Evolutionary conservation across 1,140 invertebrate genomes (phyloP), one percentile per base, ranked within the genome.

Genomic region (Zaprionus ghesquierei): DNA sequence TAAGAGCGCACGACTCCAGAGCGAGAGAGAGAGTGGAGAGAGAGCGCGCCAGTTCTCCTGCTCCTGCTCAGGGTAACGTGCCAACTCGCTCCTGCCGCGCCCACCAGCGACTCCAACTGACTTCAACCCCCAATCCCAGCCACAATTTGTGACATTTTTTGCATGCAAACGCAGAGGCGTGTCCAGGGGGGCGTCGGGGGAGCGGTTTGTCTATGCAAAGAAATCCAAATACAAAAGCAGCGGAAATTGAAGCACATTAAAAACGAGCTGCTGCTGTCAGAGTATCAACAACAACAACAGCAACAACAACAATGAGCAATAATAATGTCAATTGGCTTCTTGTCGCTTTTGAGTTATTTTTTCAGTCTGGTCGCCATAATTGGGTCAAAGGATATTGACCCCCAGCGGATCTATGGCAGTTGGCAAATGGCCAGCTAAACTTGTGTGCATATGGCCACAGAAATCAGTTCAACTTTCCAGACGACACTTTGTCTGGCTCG

Each of bases 331-430:
- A 79, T 79, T 80, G 75, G 65, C 78, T 71, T 58, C 63, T 69
- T 50, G 20, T 65, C 25, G 58, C 72, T 76, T 72, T 73, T 79
- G 74, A 72, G 72, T 84, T n/a, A n/a, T 29, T 29, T 25, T 77
- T 60, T 61, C 71, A 79, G 74, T 77, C 76, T 60, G 18, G 18
- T 68, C 50, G 38, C 46, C 79, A 90, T 86, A 90, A 90, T 90
- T 90, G 87, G 87, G 87, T 90, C 87, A 90, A 90, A 90, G 87
- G 87, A 90, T 90, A 89, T 90, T 90, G 87, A 90, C 87, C 87
- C 70, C 58, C 27, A 50, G 58, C 69, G 70, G 65, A 61, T 64
- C 15, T 61, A 54, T 75, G 44, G 55, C 56, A 59, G 31, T 69
- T 69, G 72, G 66, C 72, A 75, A 54, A 70, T 65, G 51, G 77